phyloP scores from a whole-genome alignment of 2,113 vertebrate genomes.

The Gobius niger region DNA sequence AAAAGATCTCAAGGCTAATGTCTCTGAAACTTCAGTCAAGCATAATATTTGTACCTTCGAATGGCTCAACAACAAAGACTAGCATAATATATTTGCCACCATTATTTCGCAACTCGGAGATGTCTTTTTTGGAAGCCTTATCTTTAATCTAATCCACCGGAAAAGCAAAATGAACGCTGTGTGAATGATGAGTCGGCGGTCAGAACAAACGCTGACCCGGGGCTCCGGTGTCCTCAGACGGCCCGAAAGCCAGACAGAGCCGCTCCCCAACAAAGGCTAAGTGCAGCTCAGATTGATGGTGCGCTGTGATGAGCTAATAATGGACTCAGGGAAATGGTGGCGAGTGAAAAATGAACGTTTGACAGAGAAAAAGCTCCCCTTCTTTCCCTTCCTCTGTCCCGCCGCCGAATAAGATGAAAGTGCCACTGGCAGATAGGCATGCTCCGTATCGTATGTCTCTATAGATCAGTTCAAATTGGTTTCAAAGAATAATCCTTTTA shows the following conservation, averaged over 20 bases:
- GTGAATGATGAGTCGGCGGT: conserved; percentile 1
- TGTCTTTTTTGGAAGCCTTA: neutral
- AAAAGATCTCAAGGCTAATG: too few species aligned
- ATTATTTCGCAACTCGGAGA: too few species aligned
- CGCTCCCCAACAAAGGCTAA: neutral
- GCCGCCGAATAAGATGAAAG: conserved; percentile 12
- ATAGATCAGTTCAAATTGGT: neutral
- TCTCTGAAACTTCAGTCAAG: too few species aligned
- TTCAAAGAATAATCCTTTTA: neutral
- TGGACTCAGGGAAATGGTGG: neutral
- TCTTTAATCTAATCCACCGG: neutral
- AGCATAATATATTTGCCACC: too few species aligned
- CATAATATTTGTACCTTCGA: too few species aligned
- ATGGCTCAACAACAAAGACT: too few species aligned
- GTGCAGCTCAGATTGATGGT: conserved; percentile 4
- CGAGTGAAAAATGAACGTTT: conserved; percentile 13
- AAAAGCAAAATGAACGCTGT: neutral
- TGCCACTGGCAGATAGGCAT: neutral
- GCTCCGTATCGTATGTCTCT: conserved; percentile 8
- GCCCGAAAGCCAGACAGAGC: conserved; percentile 4
- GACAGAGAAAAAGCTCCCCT: neutral
- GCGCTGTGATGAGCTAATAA: conserved; percentile 18
- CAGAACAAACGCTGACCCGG: neutral
- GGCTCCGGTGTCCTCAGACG: conserved; percentile 22
- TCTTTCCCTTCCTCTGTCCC: conserved; percentile 5